Conservation (phyloP, 2,113 vertebrate species). For the Haliaeetus leucogaster region DNA sequence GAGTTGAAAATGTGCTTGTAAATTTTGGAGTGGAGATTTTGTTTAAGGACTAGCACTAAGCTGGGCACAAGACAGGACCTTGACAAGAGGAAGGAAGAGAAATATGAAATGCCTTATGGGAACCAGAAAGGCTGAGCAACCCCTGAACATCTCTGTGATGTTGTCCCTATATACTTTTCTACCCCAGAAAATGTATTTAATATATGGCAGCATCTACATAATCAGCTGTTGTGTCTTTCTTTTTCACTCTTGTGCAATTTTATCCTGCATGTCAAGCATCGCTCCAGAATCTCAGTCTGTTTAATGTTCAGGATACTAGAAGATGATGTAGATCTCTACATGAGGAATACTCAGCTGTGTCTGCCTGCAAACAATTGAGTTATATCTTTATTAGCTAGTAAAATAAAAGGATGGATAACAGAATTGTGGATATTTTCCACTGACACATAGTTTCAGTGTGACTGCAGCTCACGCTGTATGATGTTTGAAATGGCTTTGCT, state of each 20-base stretch:
- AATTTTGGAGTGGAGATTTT: neutral
- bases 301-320: neutral
- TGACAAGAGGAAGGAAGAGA: neutral
- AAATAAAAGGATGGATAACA: neutral
- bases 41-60: neutral
- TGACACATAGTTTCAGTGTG: neutral
- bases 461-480: neutral
- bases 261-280: neutral
- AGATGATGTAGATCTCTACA: neutral
- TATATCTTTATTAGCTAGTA: neutral
- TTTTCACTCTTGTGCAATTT: neutral
- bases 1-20: neutral
- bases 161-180: neutral
- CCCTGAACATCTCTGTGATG: neutral
- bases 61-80: neutral
- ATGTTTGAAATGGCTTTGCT: conserved; percentile 16
- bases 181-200: neutral
- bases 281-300: neutral
- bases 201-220: neutral
- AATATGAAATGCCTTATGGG: neutral
- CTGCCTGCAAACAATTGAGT: neutral
- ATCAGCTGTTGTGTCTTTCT: neutral
- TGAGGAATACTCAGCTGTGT: neutral
- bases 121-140: neutral
- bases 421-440: neutral